Evolutionary conservation across 2,797 vertebrate species (phyloP).

Genomic region (Myripristis jacobus): DNA sequence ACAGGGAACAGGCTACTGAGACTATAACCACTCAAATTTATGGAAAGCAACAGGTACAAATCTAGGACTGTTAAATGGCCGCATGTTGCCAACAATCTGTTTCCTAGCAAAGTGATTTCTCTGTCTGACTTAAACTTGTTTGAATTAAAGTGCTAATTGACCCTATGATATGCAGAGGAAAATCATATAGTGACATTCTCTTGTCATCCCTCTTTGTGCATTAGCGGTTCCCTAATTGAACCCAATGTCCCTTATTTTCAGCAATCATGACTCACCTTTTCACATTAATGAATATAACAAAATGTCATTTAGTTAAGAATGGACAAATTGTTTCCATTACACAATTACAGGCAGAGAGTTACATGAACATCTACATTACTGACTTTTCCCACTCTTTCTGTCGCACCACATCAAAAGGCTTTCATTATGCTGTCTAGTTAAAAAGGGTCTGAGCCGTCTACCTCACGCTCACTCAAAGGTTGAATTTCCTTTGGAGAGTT

Average conservation of each 20-base stretch:
- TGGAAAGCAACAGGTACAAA: neutral
- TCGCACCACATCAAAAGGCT: neutral
- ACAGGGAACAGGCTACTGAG: too few relatives aligned
- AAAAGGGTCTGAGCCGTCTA: too few relatives aligned
- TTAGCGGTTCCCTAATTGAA: constrained; percentile 45
- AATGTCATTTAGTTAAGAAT: constrained; percentile 16
- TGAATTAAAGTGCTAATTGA: too few relatives aligned
- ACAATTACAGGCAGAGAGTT: neutral
- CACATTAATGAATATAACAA: constrained; percentile 55
- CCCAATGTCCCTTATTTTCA: constrained; percentile 25
- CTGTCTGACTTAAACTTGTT: too few relatives aligned
- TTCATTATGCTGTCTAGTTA: too few relatives aligned
- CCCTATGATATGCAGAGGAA: neutral
- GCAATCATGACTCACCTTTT: constrained; percentile 32
- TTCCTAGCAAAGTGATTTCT: too few relatives aligned
- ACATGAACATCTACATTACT: neutral
- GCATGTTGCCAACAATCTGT: neutral
- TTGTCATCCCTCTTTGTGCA: constrained; percentile 36
- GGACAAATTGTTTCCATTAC: constrained; percentile 8
- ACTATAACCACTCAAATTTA: too few relatives aligned
- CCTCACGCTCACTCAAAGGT: too few relatives aligned
- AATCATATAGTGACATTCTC: constrained; percentile 14
- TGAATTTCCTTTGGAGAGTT: too few relatives aligned
- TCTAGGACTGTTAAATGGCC: neutral
- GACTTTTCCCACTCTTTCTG: neutral